A percentile compares a stretch with the other conserved stretches of the same genome.
Evolutionary conservation across 2,797 vertebrate species (phyloP).

Genomic region (Hoplostethus mediterraneus): DNA sequence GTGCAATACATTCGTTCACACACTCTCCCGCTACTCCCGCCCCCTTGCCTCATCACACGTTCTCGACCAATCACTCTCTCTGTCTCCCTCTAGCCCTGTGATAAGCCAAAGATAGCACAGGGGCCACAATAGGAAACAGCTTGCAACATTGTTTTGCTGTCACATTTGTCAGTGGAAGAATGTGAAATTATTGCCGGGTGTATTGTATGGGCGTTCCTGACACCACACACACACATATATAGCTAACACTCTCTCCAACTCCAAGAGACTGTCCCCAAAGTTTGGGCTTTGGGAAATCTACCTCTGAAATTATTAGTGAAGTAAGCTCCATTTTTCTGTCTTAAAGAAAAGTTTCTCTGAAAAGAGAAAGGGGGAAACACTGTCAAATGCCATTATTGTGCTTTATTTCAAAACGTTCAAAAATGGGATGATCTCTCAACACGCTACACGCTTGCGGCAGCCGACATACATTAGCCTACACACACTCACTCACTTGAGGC

Average conservation of each 20-base stretch:
- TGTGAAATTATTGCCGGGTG: constrained; percentile 27
- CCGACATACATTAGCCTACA: no score
- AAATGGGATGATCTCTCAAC: no score
- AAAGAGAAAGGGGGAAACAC: no score
- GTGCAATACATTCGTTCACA: neutral
- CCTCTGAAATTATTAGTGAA: no score
- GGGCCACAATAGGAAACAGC: constrained; percentile 22
- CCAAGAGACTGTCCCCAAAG: no score
- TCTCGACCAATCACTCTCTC: constrained; percentile 3
- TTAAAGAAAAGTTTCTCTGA: no score
- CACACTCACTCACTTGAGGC: no score
- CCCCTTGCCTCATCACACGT: constrained; percentile 2
- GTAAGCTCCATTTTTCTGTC: no score
- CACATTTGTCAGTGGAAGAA: constrained; percentile 32
- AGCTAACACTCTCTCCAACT: neutral
- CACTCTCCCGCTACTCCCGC: neutral
- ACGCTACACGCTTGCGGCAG: no score
- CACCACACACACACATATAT: neutral
- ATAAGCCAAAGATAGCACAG: constrained; percentile 29
- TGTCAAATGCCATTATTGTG: no score
- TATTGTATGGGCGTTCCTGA: neutral
- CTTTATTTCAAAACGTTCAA: no score
- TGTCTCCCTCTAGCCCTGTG: neutral
- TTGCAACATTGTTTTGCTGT: constrained; percentile 25
- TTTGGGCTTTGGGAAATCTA: no score